Conservation (phyloP, 2,888 invertebrate genomes). For the Busseola fusca region DNA sequence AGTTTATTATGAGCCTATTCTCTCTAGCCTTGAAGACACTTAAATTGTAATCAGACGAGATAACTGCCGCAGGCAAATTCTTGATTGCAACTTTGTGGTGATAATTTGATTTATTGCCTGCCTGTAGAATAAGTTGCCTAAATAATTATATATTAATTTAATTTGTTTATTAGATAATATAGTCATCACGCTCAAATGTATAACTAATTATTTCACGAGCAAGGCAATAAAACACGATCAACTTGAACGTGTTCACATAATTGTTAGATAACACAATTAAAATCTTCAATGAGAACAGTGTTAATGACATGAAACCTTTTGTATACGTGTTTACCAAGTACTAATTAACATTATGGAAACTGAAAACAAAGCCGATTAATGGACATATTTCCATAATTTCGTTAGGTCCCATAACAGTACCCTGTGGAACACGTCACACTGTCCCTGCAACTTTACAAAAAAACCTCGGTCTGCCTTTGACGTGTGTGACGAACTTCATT, state of each 20-base stretch:
- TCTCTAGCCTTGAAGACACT: too few species aligned
- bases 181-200: not conserved
- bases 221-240: too few species aligned
- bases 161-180: not conserved
- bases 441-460: slow-evolving; percentile 21
- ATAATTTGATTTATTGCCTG: not conserved
- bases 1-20: too few species aligned
- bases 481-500: slow-evolving; percentile 17
- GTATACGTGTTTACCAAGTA: not conserved
- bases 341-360: not conserved
- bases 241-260: not conserved
- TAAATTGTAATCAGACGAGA: too few species aligned
- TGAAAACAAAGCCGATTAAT: not conserved
- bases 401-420: slow-evolving; percentile 3
- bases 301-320: not conserved
- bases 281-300: not conserved
- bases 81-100: not conserved
- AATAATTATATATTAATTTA: not conserved
- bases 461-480: slow-evolving; percentile 26
- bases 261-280: not conserved
- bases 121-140: not conserved
- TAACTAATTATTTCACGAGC: not conserved
- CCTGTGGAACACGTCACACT: slow-evolving; percentile 24
- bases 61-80: too few species aligned
- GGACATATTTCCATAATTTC: not conserved